These are phyloP conservation scores for Rhinichthys osculus DNA, from an alignment of 2,797 vertebrate species.

Conservation along the genomic window DNA sequence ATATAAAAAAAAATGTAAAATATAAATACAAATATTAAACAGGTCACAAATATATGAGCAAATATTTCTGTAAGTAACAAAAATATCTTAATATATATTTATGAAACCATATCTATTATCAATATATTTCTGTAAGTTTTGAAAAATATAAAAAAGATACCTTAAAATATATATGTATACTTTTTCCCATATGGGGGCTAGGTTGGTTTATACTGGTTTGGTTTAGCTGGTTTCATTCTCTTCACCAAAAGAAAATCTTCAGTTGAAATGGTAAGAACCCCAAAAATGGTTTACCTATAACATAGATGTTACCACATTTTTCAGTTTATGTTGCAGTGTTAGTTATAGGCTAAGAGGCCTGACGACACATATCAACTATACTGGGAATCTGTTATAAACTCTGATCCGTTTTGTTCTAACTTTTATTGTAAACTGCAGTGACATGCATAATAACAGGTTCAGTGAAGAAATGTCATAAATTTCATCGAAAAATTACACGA, in stretches of 20 bases:
- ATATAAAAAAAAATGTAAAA: no score
- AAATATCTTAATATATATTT: no score
- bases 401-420: conserved; percentile 22
- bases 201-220: not conserved
- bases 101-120: no score
- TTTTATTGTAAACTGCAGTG: conserved; percentile 39
- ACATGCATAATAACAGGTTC: conserved; percentile 45
- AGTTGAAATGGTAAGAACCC: not conserved
- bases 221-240: not conserved
- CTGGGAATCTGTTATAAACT: conserved; percentile 28
- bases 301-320: not conserved
- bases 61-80: no score
- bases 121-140: not conserved
- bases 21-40: no score
- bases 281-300: not conserved
- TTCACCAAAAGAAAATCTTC: not conserved
- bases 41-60: no score
- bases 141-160: no score
- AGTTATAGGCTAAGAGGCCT: not conserved
- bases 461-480: conserved; percentile 53
- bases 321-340: not conserved
- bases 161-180: no score
- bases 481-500: conserved; percentile 45
- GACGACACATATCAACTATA: not conserved
- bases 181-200: not conserved